Evolutionary conservation across 2,113 vertebrate species (phyloP), one percentile per base, ranked within the genome.

Genomic region (Galemys pyrenaicus): DNA sequence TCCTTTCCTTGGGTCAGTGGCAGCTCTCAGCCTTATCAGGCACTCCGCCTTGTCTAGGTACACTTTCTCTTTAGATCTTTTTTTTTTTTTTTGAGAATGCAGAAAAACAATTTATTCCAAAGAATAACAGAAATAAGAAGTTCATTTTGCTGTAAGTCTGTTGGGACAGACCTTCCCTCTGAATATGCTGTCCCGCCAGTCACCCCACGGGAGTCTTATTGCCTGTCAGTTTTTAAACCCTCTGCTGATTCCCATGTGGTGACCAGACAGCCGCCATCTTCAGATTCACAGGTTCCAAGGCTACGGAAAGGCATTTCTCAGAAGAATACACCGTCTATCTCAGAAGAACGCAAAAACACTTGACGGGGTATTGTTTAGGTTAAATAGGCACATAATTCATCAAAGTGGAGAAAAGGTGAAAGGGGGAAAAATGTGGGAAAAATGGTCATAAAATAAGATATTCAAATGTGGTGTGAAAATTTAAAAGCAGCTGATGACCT

Each of bases 51-150:
- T 37, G 30, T 10, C 17, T 39, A 30, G 17, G 5, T 2, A 22
- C 22, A 3, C 1, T 75, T 82, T 51, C 35, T 71, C 62, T 30
- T 51, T 22, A 68, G 65, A 56, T 17, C 12, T 82, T 44, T 56
- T 56, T 54, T 54, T 54, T 82, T 44, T 56, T 56, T 56, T 22
- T 56, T 6, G 22, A 96, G 97, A 95, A 96, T 97, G 97, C 86
- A 97, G 94, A 98, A 94, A 97, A 98, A 97, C 87, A 89, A 94
- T 97, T 98, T 98, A 98, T 98, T 98, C 94, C 89, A 87, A 97
- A 80, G 95, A 82, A 95, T 64, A 78, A 92, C 70, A 97, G 96
- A 98, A 97, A 96, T 95, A 95, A 73, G 91, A 94, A 97, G 96
- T 58, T 94, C 82, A 96, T 97, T 65, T 92, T 8, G 79, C 44